A percentile compares a stretch with the other conserved stretches of the same genome.
Conservation (phyloP, 2,888 invertebrate genomes). For the Cephus nigrinus region DNA sequence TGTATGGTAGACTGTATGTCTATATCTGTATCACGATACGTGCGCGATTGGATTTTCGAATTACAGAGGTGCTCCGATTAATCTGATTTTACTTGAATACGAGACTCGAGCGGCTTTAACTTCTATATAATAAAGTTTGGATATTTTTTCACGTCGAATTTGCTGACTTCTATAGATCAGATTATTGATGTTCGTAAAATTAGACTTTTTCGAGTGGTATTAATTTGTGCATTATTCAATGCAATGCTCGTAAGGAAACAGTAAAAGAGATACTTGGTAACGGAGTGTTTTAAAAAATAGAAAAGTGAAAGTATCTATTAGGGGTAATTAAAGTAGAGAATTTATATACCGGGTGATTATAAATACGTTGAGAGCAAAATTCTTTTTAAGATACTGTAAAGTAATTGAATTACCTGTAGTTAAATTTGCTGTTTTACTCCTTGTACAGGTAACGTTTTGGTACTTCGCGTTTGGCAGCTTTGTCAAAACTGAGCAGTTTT, state of each 20-base stretch:
- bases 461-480: slow-evolving; percentile 25
- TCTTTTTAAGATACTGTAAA: slow-evolving; percentile 46
- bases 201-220: neutral
- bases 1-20: neutral
- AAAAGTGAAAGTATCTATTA: neutral
- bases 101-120: neutral
- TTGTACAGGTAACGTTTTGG: neutral
- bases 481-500: slow-evolving; percentile 37
- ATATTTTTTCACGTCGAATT: neutral
- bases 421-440: neutral
- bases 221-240: too few species aligned
- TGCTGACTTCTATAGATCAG: neutral
- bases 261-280: neutral
- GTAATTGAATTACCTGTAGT: slow-evolving; percentile 39
- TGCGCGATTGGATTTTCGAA: neutral
- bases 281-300: neutral
- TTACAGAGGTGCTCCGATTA: neutral
- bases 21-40: neutral
- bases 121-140: neutral
- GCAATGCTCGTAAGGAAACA: neutral
- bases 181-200: neutral
- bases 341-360: neutral
- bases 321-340: neutral
- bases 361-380: neutral
- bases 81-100: neutral